Conservation (phyloP, 2,113 vertebrate species). For the Chloropsis cyanopogon region DNA sequence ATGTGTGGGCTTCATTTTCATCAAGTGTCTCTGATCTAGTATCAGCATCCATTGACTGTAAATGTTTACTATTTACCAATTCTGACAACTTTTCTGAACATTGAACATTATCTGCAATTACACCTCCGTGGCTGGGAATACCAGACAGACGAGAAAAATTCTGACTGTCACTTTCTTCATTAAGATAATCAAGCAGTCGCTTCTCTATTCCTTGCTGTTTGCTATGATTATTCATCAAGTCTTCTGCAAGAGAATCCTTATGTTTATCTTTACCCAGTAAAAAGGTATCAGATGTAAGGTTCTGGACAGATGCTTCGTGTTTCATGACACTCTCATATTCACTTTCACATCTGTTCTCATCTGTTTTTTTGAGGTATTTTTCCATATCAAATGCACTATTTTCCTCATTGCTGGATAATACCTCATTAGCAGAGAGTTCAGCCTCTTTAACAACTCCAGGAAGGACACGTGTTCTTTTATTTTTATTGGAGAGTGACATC, state of each 20-base stretch:
- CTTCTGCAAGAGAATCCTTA: neutral
- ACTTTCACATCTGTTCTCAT: conserved; percentile 65
- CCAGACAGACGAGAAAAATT: neutral
- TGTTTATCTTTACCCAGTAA: neutral
- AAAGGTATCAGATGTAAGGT: conserved; percentile 18
- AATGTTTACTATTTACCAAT: neutral
- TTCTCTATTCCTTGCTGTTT: neutral
- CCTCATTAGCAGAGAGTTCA: conserved; percentile 2
- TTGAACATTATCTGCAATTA: neutral
- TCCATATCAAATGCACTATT: conserved; percentile 82
- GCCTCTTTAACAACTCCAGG: neutral
- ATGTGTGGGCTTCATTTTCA: neutral
- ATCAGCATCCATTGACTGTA: neutral
- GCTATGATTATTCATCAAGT: neutral
- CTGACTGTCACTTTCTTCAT: neutral
- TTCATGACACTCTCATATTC: conserved; percentile 47
- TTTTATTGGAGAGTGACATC: conserved; percentile 83
- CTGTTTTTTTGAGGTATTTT: conserved; percentile 84
- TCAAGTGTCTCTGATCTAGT: neutral
- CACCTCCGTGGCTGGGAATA: neutral
- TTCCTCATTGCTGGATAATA: conserved; percentile 55
- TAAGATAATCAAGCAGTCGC: neutral
- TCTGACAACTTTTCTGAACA: neutral
- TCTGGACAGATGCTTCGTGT: neutral
- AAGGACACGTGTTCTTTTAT: conserved; percentile 16